phyloP scores from a whole-genome alignment of 2,113 vertebrate genomes.

The Saguinus imperator region DNA sequence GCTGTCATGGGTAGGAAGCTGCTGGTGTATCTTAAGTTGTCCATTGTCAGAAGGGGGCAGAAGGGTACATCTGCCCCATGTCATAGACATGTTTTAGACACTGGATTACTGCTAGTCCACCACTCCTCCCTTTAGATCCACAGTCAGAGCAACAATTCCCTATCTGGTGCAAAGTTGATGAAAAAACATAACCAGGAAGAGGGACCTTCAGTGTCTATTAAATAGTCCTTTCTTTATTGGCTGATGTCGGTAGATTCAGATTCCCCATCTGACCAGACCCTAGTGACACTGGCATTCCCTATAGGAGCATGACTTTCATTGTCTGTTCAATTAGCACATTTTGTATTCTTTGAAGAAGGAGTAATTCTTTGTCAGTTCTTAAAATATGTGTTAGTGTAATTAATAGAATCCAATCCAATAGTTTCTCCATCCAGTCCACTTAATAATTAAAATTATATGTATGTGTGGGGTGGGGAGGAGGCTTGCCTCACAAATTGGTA shows the following conservation, averaged over 20 bases:
- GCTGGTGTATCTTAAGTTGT: not conserved
- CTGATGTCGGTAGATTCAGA: not conserved
- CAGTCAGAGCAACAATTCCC: not conserved
- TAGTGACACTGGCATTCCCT: not conserved
- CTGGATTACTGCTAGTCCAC: not conserved
- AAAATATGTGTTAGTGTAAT: not conserved
- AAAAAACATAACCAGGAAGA: not conserved
- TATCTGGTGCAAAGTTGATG: not conserved
- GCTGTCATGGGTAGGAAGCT: not conserved
- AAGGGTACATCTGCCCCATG: not conserved
- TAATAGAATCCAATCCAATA: conserved; percentile 19
- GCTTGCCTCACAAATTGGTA: not conserved
- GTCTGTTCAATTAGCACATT: not conserved
- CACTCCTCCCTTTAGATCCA: not conserved
- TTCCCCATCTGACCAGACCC: not conserved
- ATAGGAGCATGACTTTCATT: not conserved
- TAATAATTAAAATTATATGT: conserved; percentile 25
- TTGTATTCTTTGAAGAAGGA: not conserved
- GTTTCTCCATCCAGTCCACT: not conserved
- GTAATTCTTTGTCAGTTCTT: not conserved
- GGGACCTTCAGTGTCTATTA: not conserved
- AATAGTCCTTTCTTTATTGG: not conserved
- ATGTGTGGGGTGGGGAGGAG: not conserved
- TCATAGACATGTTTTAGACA: not conserved
- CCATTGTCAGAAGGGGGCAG: not conserved